These are phyloP conservation scores for Anthophora plumipes DNA, from an alignment of 2,888 invertebrate genomes.

Conservation along the genomic window DNA sequence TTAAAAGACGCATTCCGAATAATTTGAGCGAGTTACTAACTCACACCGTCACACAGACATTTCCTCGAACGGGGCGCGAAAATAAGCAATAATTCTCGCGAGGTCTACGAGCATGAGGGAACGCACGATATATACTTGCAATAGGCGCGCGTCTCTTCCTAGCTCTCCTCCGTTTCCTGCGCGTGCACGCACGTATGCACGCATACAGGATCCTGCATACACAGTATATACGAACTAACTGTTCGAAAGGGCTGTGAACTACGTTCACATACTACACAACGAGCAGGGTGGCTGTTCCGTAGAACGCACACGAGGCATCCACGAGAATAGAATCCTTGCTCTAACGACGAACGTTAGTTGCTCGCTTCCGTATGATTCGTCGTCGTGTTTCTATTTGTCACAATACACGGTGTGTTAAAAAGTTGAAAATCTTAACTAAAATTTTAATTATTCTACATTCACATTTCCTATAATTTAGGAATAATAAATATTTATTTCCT, in stretches of 20 bases:
- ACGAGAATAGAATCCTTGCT: background rate
- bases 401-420: background rate
- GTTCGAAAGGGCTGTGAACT: constrained; percentile 11
- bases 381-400: background rate
- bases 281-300: constrained; percentile 11
- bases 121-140: background rate
- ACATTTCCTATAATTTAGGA: too few species aligned
- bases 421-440: too few species aligned
- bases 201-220: background rate
- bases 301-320: constrained; percentile 17
- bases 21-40: too few species aligned
- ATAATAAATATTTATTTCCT: too few species aligned
- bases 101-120: background rate
- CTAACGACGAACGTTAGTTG: constrained; percentile 7
- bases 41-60: background rate
- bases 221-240: background rate
- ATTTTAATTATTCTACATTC: too few species aligned
- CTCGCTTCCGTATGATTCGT: constrained; percentile 8
- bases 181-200: background rate
- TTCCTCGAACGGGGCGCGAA: background rate
- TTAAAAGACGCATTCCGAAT: too few species aligned
- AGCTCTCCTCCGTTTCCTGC: background rate
- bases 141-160: background rate
- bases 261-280: background rate
- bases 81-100: background rate